phyloP scores from a whole-genome alignment of 2,797 vertebrate species.

The Carcharodon carcharias region DNA sequence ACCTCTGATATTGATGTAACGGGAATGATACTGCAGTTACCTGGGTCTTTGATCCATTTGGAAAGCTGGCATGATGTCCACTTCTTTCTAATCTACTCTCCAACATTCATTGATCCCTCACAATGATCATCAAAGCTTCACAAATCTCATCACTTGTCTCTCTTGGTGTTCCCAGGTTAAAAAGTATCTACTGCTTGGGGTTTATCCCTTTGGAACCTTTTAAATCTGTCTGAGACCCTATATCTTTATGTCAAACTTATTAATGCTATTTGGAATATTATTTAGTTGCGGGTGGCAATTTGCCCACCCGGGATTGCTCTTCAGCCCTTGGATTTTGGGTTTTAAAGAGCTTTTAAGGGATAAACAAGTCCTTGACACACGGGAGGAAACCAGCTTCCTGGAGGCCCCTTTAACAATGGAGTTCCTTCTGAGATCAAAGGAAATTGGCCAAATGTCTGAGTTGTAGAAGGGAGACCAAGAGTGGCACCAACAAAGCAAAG shows the following conservation, averaged over 20 bases:
- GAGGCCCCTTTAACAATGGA: background rate
- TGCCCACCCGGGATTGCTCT: background rate
- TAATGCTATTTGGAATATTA: background rate
- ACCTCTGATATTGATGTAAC: background rate
- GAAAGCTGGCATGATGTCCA: background rate
- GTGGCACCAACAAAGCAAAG: too few relatives aligned
- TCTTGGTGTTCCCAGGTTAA: background rate
- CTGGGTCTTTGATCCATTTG: background rate
- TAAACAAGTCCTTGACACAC: background rate
- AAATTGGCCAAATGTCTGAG: too few relatives aligned
- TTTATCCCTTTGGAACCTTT: background rate
- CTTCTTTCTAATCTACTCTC: background rate
- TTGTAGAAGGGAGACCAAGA: too few relatives aligned
- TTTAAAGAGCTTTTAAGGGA: background rate
- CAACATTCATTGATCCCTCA: too few relatives aligned
- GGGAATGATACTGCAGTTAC: background rate
- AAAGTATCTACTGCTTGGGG: background rate
- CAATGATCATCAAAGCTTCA: background rate
- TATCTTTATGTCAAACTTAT: background rate
- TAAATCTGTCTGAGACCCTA: background rate
- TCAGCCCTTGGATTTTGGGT: background rate
- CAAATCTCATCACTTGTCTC: background rate
- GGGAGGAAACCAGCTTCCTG: background rate
- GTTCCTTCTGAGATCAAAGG: background rate
- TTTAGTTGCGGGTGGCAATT: background rate